Conservation (phyloP, 2,888 invertebrate species). For the Rotaria macrura region DNA sequence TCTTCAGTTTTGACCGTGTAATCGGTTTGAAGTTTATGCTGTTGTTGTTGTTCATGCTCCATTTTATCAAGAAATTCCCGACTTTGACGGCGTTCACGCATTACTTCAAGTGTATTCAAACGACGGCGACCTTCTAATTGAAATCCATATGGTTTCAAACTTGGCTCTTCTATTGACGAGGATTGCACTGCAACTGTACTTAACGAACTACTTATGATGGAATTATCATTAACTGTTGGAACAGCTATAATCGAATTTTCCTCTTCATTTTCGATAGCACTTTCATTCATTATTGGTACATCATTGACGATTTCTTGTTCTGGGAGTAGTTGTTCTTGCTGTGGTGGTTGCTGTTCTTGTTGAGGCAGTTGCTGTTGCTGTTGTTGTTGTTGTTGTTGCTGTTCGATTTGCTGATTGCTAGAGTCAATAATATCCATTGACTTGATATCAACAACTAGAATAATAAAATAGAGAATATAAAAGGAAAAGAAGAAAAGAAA, state of each 20-base stretch:
- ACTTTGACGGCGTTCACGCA: background rate
- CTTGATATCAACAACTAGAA: background rate
- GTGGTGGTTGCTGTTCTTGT: background rate
- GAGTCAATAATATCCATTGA: background rate
- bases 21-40: background rate
- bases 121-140: constrained; percentile 4
- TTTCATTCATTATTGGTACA: background rate
- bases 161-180: background rate
- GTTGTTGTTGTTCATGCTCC: background rate
- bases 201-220: background rate
- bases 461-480: background rate
- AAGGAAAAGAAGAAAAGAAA: too few species aligned
- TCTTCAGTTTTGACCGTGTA: background rate
- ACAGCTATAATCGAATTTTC: background rate
- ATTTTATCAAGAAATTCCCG: background rate
- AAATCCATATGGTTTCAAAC: background rate
- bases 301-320: too few species aligned
- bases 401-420: background rate
- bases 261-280: background rate
- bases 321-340: too few species aligned
- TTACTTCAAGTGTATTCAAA: constrained; percentile 8
- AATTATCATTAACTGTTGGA: background rate
- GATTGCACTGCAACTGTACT: background rate
- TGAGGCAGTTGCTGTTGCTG: too few species aligned
- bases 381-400: background rate